Evolutionary conservation across 2,797 vertebrate genomes (phyloP).

Genomic region (Streptopelia turtur): DNA sequence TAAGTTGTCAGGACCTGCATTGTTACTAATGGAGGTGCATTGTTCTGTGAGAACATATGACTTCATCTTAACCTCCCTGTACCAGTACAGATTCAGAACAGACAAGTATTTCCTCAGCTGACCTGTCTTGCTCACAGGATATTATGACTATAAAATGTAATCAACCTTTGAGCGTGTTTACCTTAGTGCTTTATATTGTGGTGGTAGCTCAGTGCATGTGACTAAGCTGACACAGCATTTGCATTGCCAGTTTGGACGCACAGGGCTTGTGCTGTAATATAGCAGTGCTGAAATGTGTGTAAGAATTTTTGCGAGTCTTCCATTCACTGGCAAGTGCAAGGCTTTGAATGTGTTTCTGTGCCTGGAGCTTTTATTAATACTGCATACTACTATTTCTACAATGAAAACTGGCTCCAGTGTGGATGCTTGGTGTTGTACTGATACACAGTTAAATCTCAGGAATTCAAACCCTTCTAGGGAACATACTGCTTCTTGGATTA

Average conservation of each 20-base stretch:
- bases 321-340: neutral
- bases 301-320: neutral
- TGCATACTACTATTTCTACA: neutral
- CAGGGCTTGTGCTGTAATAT: neutral
- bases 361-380: neutral
- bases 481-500: neutral
- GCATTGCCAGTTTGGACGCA: neutral
- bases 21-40: conserved; percentile 8
- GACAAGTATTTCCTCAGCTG: neutral
- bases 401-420: neutral
- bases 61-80: neutral
- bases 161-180: neutral
- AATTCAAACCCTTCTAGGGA: neutral
- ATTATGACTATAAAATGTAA: conserved; percentile 23
- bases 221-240: neutral
- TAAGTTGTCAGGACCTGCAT: neutral
- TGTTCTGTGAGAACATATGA: neutral
- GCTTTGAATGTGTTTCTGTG: neutral
- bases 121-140: neutral
- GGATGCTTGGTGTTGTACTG: neutral
- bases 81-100: neutral
- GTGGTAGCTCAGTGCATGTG: neutral
- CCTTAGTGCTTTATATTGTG: neutral
- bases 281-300: neutral
- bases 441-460: neutral